phyloP scores from a whole-genome alignment of 2,888 invertebrate genomes.

The Coelopa pilipes region DNA sequence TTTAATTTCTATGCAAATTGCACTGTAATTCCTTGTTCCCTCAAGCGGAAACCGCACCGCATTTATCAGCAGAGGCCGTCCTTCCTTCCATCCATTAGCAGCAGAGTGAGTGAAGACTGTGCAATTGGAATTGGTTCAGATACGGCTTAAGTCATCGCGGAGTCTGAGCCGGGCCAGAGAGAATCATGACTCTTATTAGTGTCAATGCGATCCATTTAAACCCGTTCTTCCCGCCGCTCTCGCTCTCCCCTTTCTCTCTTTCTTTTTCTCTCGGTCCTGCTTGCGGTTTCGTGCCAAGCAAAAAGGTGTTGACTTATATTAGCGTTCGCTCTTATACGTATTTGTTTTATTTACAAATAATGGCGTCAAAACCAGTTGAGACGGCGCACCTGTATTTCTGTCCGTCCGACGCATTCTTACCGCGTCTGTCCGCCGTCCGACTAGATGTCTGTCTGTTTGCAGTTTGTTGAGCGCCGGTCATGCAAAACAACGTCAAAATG shows the following conservation, averaged over 20 bases:
- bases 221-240: not conserved
- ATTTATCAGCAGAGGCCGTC: no score
- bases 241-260: no score
- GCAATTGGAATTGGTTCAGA: not conserved
- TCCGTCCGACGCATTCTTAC: not conserved
- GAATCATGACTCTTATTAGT: not conserved
- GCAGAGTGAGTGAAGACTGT: not conserved
- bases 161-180: not conserved
- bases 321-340: no score
- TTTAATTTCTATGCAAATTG: constrained; percentile 13
- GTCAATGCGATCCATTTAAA: constrained; percentile 5
- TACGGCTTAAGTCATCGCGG: not conserved
- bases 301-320: no score
- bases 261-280: no score
- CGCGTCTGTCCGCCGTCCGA: not conserved
- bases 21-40: not conserved
- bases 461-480: constrained; percentile 16
- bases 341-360: no score
- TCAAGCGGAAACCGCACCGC: not conserved
- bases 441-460: constrained; percentile 3
- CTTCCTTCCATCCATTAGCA: not conserved
- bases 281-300: no score
- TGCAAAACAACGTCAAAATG: constrained; percentile 13
- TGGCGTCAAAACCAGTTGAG: constrained; percentile 9
- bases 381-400: constrained; percentile 14